These are phyloP conservation scores for Prenolepis imparis DNA, from an alignment of 2,888 invertebrate species.

Conservation along the genomic window DNA sequence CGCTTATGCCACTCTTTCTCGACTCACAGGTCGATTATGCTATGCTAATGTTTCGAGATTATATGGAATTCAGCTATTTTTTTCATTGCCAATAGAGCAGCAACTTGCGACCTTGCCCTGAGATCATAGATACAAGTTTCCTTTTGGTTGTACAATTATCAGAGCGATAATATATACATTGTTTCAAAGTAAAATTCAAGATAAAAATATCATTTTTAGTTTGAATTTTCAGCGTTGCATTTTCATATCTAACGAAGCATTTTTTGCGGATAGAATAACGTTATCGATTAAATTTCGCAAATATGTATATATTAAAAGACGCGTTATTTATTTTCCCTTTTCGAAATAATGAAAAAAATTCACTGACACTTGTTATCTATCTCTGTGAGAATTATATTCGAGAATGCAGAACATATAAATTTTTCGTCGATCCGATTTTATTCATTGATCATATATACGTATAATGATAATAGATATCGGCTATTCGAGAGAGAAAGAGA, in stretches of 20 bases:
- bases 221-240: neutral
- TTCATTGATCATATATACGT: neutral
- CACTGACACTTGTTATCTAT: neutral
- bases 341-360: neutral
- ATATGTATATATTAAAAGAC: neutral
- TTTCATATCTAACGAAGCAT: neutral
- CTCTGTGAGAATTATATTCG: neutral
- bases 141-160: neutral
- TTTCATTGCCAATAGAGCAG: constrained; percentile 7
- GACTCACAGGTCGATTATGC: neutral
- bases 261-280: neutral
- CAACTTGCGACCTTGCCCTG: neutral
- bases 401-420: neutral
- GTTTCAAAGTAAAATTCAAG: constrained; percentile 6
- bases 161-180: neutral
- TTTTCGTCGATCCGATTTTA: neutral
- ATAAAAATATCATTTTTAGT: neutral
- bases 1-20: constrained; percentile 23
- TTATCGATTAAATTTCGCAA: neutral
- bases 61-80: neutral
- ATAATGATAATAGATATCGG: constrained; percentile 2
- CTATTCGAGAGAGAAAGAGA: neutral
- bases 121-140: neutral
- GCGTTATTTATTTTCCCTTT: neutral
- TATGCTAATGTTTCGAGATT: constrained; percentile 33